Evolutionary conservation across 2,888 invertebrate genomes (phyloP).

Genomic region (Mimachlamys varia): DNA sequence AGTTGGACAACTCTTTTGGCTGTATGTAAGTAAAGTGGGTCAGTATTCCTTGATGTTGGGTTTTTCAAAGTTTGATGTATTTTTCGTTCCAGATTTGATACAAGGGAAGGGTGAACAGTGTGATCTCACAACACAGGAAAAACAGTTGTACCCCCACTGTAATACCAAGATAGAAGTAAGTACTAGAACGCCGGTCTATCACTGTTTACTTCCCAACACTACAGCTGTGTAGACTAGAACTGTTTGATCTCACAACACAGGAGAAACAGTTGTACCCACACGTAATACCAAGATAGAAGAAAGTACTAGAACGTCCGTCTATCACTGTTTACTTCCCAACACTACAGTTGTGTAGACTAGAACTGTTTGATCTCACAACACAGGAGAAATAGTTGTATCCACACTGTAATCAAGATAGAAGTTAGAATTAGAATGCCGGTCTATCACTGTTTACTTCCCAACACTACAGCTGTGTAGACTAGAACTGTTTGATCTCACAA

Average conservation of each 20-base stretch:
- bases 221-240: conserved; percentile 2
- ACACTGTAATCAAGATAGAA: neutral
- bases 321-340: neutral
- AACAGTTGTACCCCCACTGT: conserved; percentile 75
- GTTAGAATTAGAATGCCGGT: neutral
- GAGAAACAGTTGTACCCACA: neutral
- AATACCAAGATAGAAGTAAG: conserved; percentile 75
- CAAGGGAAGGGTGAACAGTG: conserved; percentile 76
- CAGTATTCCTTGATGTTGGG: no score
- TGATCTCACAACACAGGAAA: conserved; percentile 70
- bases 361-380: neutral
- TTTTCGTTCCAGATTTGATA: conserved; percentile 71
- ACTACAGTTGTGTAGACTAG: neutral
- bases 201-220: neutral
- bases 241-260: neutral
- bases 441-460: neutral
- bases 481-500: neutral
- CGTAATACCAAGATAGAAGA: neutral
- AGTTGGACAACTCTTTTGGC: no score
- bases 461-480: neutral
- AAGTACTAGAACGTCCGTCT: neutral
- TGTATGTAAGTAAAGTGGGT: no score
- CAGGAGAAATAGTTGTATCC: neutral
- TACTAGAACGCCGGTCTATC: neutral
- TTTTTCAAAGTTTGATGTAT: neutral